phyloP scores from a whole-genome alignment of 2,797 vertebrate species.

The Vipera latastei region DNA sequence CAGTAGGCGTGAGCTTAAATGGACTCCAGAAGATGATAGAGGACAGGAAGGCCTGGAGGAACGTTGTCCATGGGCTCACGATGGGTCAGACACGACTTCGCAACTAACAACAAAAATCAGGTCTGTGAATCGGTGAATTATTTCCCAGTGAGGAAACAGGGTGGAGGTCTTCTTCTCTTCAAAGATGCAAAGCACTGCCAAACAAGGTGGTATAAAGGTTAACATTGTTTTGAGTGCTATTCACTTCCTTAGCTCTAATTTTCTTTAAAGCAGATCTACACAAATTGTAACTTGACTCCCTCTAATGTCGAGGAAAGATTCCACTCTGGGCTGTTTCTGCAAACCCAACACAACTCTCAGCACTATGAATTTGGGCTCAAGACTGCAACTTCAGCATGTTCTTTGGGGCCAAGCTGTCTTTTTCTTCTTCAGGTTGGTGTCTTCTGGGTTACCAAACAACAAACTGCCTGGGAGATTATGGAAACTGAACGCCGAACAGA shows the following conservation, averaged over 20 bases:
- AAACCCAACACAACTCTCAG: neutral
- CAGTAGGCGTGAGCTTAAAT: too few relatives aligned
- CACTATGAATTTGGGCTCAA: neutral
- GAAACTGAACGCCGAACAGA: neutral
- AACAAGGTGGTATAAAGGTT: neutral
- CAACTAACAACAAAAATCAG: neutral
- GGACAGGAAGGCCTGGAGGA: too few relatives aligned
- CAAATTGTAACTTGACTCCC: neutral
- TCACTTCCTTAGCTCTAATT: neutral
- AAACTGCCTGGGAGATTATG: neutral
- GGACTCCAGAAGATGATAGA: too few relatives aligned
- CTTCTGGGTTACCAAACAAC: neutral
- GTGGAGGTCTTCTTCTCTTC: neutral
- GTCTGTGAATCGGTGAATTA: neutral
- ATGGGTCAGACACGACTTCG: too few relatives aligned
- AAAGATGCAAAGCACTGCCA: neutral
- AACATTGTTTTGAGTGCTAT: neutral
- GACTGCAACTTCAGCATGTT: neutral
- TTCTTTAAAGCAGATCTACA: neutral
- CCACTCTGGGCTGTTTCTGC: neutral
- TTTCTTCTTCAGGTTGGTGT: neutral
- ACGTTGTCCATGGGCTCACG: too few relatives aligned
- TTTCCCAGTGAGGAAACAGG: neutral
- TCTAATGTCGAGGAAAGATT: neutral
- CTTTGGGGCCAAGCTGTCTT: neutral